These are phyloP conservation scores for Vombatus ursinus DNA, from an alignment of 2,113 vertebrate genomes.

Conservation along the genomic window DNA sequence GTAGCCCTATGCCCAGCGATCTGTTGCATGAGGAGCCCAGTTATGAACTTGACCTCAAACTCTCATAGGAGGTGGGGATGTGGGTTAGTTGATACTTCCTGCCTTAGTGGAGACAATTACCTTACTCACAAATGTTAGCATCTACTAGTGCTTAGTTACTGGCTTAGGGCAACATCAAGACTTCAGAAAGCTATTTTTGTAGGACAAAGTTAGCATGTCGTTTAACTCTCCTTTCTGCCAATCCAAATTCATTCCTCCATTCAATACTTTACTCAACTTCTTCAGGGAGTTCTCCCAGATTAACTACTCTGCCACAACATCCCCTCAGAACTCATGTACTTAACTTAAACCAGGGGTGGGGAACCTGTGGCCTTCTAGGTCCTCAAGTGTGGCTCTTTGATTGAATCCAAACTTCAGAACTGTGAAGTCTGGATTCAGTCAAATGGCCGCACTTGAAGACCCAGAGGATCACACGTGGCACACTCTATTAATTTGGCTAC, in stretches of 20 bases:
- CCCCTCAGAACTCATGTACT: neutral
- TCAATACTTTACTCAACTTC: neutral
- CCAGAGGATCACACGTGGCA: too few relatives aligned
- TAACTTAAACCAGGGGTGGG: neutral
- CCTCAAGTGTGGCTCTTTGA: too few relatives aligned
- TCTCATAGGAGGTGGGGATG: constrained; percentile 19
- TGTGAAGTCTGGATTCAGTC: too few relatives aligned
- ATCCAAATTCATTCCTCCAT: neutral
- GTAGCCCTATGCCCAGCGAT: neutral
- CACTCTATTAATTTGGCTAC: neutral
- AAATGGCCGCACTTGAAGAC: too few relatives aligned
- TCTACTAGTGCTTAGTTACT: neutral
- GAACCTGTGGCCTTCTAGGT: too few relatives aligned
- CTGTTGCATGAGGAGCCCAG: neutral
- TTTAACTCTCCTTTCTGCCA: neutral
- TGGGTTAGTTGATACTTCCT: constrained; percentile 28
- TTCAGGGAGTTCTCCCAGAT: neutral
- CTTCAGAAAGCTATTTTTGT: neutral
- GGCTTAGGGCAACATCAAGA: neutral
- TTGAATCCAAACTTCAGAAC: too few relatives aligned
- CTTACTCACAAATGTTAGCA: constrained; percentile 2
- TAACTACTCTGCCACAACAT: neutral
- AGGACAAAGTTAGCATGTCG: neutral
- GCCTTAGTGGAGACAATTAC: neutral
- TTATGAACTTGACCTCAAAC: constrained; percentile 11